Percentiles rank a stretch among this genome's conserved stretches.
phyloP scores from a whole-genome alignment of 2,113 vertebrate genomes.

The Cephalopholis sonnerati region DNA sequence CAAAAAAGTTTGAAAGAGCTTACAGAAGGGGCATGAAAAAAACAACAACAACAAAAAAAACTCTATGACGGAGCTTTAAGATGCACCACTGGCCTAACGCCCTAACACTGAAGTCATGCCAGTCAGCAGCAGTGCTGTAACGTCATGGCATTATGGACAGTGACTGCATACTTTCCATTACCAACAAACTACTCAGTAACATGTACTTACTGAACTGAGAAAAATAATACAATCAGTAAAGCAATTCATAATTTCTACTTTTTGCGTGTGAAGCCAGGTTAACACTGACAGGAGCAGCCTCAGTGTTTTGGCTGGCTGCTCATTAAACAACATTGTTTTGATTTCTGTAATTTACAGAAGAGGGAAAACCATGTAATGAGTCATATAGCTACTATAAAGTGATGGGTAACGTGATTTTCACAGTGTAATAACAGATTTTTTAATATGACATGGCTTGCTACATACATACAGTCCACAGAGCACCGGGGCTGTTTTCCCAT shows the following conservation, averaged over 20 bases:
- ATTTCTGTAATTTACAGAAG: background rate
- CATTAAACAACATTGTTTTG: background rate
- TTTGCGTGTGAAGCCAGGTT: background rate
- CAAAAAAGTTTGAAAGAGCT: background rate
- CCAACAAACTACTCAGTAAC: background rate
- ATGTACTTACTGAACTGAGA: background rate
- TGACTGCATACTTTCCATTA: background rate
- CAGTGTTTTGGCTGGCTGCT: background rate
- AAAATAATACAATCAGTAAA: background rate
- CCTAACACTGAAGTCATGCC: background rate
- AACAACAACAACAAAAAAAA: too few species aligned
- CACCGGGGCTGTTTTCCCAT: conserved; percentile 48
- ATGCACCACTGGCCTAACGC: background rate
- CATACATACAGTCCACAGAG: background rate
- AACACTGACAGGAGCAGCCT: background rate
- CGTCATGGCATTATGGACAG: background rate
- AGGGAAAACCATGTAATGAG: background rate
- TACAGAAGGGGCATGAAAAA: background rate
- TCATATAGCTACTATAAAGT: background rate
- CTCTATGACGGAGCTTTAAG: background rate
- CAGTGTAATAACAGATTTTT: background rate
- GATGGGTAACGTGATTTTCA: background rate
- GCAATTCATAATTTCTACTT: background rate
- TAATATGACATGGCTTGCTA: background rate
- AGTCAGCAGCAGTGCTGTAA: background rate